These are phyloP conservation scores for Maniola hyperantus DNA, from an alignment of 2,888 invertebrate genomes.

Conservation along the genomic window DNA sequence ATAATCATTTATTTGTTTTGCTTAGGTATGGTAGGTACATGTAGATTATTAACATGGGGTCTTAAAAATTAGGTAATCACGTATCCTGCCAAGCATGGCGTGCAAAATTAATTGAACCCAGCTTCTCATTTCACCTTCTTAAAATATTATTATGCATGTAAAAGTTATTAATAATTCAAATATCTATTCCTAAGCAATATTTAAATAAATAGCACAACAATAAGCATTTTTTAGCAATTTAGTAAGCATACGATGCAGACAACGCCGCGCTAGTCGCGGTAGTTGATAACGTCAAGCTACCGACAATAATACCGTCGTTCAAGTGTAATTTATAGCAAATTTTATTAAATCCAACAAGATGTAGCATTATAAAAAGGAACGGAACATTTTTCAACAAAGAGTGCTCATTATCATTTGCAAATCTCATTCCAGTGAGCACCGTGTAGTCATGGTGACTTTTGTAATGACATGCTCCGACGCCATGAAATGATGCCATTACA, in stretches of 20 bases:
- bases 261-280: not conserved
- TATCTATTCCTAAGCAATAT: no score
- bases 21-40: no score
- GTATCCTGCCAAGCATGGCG: no score
- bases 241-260: not conserved
- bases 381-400: slow-evolving; percentile 52
- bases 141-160: no score
- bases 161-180: no score
- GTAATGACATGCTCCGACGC: slow-evolving; percentile 62
- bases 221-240: no score
- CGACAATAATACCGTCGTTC: slow-evolving; percentile 19
- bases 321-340: slow-evolving; percentile 23
- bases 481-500: slow-evolving; percentile 73
- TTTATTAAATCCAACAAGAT: slow-evolving; percentile 29
- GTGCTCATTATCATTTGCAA: slow-evolving; percentile 59
- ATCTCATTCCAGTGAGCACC: slow-evolving; percentile 60
- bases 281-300: slow-evolving; percentile 8
- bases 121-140: no score
- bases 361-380: slow-evolving; percentile 41
- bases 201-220: no score
- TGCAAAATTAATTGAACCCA: no score
- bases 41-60: no score
- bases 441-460: slow-evolving; percentile 69
- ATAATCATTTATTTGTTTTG: no score
- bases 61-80: no score